Conservation (phyloP, 2,113 vertebrate genomes). For the Cephalopterus ornatus region DNA sequence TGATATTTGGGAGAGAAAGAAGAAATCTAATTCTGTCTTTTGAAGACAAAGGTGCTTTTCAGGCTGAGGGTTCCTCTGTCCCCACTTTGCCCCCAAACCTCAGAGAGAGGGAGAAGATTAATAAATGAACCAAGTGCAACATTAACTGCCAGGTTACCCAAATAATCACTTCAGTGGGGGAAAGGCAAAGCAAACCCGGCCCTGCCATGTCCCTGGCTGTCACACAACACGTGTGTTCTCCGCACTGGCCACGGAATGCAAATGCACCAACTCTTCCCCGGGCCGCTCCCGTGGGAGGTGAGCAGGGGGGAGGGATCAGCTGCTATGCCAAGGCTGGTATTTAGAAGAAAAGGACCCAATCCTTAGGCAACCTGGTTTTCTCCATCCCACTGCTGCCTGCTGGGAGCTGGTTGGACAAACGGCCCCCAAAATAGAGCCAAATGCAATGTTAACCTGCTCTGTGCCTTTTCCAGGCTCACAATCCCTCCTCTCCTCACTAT, state of each 20-base stretch:
- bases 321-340: not conserved
- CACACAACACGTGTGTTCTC: not conserved
- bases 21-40: not conserved
- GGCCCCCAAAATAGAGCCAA: not conserved
- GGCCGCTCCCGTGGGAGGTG: not conserved
- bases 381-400: not conserved
- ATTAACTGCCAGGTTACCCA: not conserved
- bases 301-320: not conserved
- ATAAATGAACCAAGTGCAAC: not conserved
- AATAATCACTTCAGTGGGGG: rapidly evolving
- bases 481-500: not conserved
- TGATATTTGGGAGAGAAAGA: not conserved
- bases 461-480: not conserved
- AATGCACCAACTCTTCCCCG: not conserved
- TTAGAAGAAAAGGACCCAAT: not conserved
- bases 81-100: not conserved
- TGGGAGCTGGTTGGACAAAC: not conserved
- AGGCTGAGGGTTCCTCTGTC: not conserved
- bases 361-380: not conserved
- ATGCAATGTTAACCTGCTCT: rapidly evolving
- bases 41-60: not conserved
- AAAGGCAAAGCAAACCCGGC: not conserved
- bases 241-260: not conserved
- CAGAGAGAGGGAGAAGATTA: not conserved
- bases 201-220: not conserved